Base-by-base conservation (phyloP, 2,888 invertebrate genomes). In the Gibbula magus region DNA sequence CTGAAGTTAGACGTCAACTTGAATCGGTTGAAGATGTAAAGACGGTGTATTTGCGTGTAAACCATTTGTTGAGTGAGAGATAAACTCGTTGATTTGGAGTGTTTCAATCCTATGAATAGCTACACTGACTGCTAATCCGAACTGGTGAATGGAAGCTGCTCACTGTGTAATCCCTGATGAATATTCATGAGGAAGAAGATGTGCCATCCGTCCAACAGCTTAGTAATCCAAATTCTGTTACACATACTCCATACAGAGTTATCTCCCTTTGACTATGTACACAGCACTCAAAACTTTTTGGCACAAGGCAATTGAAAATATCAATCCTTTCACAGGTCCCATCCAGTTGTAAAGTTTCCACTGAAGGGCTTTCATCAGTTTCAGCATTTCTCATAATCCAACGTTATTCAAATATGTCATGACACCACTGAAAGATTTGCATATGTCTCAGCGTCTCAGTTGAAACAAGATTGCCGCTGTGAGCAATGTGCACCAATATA, bases 271-370 rank as follows among this genome's bases (percentile, higher is more conserved):
- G 61, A 61, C 61, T 75, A 54, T 75, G 32, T 54, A 75, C 75
- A 75, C 53, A 75, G 54, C 75, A 75, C 75, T 75, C 75, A 20
- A 75, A 54, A 75, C 75, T 53, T 75, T 45, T 75, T 75, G 75
- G 75, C 75, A 75, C 75, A 75, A 35, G 54, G 75, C 75, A 70
- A 70, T 32, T 70, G 70, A 70, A 45, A 70, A 70, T 70, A 70
- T 70, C 70, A 70, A 39, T 70, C 39, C 39, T n/a, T 70, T 20
- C 39, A 32, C 70, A n/a, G 67, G 29, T 8, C 70, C 18, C 16
- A 39, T n/a, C 70, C 22, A 25, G 10, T 13, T 5, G 39, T 35
- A 70, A 66, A n/a, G n/a, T n/a, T n/a, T n/a, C n/a, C 45, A 35
- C 35, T 35, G 45, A 10, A 45, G 45, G 45, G 8, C 45, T 45